Evolutionary conservation across 1,140 invertebrate species (phyloP).

Genomic region (Pogonomyrmex californicus): DNA sequence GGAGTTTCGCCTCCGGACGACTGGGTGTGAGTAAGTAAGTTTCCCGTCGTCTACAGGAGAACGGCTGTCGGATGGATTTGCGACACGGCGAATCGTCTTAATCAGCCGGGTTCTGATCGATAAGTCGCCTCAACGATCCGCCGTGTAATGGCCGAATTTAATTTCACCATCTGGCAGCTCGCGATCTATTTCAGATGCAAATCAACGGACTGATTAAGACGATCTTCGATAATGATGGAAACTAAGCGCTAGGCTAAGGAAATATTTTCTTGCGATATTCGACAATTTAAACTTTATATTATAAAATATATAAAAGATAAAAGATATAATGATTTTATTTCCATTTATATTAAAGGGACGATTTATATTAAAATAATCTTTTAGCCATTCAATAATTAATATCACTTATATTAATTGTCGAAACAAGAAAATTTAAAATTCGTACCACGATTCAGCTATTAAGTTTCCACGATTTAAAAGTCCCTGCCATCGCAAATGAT

Average conservation of each 20-base stretch:
- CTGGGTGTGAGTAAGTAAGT: conserved; percentile 55
- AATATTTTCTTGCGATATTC: not conserved
- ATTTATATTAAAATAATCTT: not conserved
- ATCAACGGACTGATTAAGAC: not conserved
- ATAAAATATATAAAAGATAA: not conserved
- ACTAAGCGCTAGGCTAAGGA: not conserved
- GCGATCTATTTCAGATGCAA: conserved; percentile 55
- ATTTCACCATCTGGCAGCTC: conserved; percentile 13
- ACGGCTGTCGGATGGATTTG: conserved; percentile 63
- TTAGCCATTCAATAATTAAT: not conserved
- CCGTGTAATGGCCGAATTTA: conserved; percentile 38
- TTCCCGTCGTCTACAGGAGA: conserved; percentile 50
- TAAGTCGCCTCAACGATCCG: conserved; percentile 11
- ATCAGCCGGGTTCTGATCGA: conserved; percentile 59
- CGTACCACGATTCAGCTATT: not conserved
- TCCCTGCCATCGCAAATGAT: not conserved
- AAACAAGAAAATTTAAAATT: not conserved
- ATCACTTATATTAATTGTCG: not conserved
- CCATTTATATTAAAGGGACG: not conserved
- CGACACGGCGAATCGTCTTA: conserved; percentile 57
- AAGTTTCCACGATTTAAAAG: not conserved
- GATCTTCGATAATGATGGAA: not conserved
- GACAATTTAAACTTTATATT: not conserved
- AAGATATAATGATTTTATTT: not conserved
- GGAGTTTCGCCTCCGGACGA: not conserved